A percentile compares a stretch with the other conserved stretches of the same genome.
Conservation (phyloP, 2,888 invertebrate species). For the Oscheius sp. region DNA sequence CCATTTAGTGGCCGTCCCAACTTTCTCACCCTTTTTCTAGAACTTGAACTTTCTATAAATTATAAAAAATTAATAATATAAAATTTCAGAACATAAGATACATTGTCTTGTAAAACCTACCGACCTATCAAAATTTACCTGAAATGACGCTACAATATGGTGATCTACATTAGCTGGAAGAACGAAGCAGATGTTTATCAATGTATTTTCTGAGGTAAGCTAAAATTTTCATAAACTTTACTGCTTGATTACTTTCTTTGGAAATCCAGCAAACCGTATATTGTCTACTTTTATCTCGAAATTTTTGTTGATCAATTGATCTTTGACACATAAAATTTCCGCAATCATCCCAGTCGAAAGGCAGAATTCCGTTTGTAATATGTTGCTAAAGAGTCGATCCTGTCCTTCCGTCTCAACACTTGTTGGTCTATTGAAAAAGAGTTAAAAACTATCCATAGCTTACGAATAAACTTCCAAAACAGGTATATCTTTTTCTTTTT, state of each 20-base stretch:
- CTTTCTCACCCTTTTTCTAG: no score
- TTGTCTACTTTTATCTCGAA: conserved; percentile 63
- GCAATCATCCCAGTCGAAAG: conserved; percentile 47
- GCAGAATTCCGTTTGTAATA: not conserved
- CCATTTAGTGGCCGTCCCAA: no score
- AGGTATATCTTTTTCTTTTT: conserved; percentile 2
- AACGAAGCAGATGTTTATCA: conserved; percentile 54
- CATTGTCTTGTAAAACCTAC: no score
- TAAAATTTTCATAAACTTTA: not conserved
- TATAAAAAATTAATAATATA: no score
- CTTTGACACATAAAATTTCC: conserved; percentile 52
- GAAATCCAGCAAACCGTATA: conserved; percentile 60
- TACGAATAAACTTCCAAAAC: not conserved
- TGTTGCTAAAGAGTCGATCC: not conserved
- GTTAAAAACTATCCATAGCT: not conserved
- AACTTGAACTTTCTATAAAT: no score
- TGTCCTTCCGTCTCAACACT: no score
- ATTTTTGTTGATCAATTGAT: conserved; percentile 42
- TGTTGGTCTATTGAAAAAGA: no score
- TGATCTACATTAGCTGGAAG: conserved; percentile 49
- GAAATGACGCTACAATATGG: conserved; percentile 57
- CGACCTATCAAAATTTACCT: conserved; percentile 21
- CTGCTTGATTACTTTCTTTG: conserved; percentile 31
- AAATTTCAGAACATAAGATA: no score
- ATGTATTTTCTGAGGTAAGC: not conserved